A percentile compares a stretch with the other conserved stretches of the same genome.
Conservation (phyloP, 30 jellyfish, hydroid and myxozoan species). For the Aurelia sp. region DNA sequence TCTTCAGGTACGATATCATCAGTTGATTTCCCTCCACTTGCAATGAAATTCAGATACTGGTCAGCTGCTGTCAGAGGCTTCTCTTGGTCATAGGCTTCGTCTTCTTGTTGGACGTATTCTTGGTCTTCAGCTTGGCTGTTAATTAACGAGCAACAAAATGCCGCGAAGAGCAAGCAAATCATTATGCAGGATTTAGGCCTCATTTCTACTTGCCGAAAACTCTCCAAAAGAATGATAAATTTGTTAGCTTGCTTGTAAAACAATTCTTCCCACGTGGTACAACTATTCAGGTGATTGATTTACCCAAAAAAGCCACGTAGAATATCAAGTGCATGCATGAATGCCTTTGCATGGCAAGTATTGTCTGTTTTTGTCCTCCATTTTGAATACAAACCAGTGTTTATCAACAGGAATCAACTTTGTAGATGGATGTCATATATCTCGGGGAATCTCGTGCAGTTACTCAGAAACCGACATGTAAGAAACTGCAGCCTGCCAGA, state of each 20-base stretch:
- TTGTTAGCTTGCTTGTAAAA: too few species aligned
- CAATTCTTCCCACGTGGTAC: too few species aligned
- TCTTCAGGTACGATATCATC: constrained; percentile 17
- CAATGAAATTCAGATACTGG: constrained; percentile 37
- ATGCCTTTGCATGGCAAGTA: background rate
- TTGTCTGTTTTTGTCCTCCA: too few species aligned
- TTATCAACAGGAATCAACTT: too few species aligned
- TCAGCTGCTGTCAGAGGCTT: constrained; percentile 50
- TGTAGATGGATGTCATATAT: too few species aligned
- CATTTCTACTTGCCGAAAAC: too few species aligned
- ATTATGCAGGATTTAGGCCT: background rate
- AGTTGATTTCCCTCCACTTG: constrained; percentile 12
- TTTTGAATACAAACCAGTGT: too few species aligned
- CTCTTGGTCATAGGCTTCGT: background rate
- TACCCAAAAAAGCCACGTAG: constrained; percentile 46
- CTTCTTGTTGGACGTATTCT: background rate
- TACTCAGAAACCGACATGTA: too few species aligned
- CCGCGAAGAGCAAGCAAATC: background rate
- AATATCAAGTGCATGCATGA: constrained; percentile 33
- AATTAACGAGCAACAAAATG: background rate
- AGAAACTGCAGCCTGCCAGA: too few species aligned
- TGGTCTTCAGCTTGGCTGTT: constrained; percentile 16
- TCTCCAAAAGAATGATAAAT: too few species aligned
- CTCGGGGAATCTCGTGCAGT: too few species aligned
- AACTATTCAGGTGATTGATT: background rate